Evolutionary conservation across 1,140 invertebrate genomes (phyloP).

Genomic region (Euura saliciscinereae): DNA sequence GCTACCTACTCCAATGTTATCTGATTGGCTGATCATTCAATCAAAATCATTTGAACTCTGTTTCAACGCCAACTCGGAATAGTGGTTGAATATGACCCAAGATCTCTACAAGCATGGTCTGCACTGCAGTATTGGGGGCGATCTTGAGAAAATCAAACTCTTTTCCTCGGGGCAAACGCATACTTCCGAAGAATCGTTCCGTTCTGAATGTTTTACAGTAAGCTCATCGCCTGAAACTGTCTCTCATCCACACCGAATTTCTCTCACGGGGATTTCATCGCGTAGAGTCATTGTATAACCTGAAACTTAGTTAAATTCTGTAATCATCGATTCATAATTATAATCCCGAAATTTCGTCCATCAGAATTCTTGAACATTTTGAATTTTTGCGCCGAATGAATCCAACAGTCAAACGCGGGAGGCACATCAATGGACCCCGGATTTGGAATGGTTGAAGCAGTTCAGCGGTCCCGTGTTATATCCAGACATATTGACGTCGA

Average conservation of each 20-base stretch:
- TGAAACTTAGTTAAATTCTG: neutral
- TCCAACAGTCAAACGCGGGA: conserved; percentile 31
- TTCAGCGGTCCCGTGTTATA: conserved; percentile 75
- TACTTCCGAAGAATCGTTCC: conserved; percentile 30
- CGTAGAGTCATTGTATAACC: neutral
- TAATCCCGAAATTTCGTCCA: too few relatives aligned
- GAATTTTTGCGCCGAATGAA: too few relatives aligned
- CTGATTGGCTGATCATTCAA: too few relatives aligned
- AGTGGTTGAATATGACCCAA: too few relatives aligned
- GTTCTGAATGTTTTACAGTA: conserved; percentile 31
- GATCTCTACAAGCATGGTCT: conserved; percentile 44
- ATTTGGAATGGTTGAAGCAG: conserved; percentile 73
- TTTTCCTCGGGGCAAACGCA: conserved; percentile 32
- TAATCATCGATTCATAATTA: too few relatives aligned
- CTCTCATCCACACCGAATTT: too few relatives aligned
- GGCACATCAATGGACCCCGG: conserved; percentile 74
- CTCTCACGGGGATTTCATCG: too few relatives aligned
- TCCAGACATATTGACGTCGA: conserved; percentile 65
- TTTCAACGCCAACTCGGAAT: too few relatives aligned
- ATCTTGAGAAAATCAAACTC: conserved; percentile 36
- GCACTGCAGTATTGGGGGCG: conserved; percentile 36
- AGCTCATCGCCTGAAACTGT: conserved; percentile 9
- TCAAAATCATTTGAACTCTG: too few relatives aligned
- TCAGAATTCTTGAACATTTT: too few relatives aligned
- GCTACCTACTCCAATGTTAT: too few relatives aligned